Evolutionary conservation across 2,888 invertebrate species (phyloP).

Genomic region (Phasia obesa): DNA sequence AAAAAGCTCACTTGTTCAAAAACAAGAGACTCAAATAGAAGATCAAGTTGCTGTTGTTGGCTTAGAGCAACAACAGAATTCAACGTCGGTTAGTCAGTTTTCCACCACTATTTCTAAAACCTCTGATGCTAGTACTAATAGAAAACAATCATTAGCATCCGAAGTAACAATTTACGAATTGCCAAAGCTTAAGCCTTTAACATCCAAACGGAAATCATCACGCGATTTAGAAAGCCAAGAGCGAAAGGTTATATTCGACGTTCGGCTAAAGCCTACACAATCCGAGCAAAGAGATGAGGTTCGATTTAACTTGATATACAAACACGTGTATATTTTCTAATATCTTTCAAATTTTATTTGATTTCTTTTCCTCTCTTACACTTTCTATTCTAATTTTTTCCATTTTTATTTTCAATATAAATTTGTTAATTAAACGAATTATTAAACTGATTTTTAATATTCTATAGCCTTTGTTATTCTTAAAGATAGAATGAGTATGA

Average conservation of each 20-base stretch:
- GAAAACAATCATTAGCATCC: slow-evolving; percentile 26
- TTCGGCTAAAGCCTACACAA: slow-evolving; percentile 79
- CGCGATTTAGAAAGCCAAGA: slow-evolving; percentile 78
- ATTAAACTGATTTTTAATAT: too few relatives aligned
- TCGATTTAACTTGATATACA: slow-evolving; percentile 68
- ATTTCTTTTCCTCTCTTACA: background rate
- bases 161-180: slow-evolving; percentile 61
- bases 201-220: slow-evolving; percentile 45
- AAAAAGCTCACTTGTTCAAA: slow-evolving; percentile 30
- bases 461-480: too few relatives aligned
- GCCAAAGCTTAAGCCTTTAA: slow-evolving; percentile 68
- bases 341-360: background rate
- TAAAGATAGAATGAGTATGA: too few relatives aligned
- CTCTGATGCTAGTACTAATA: slow-evolving; percentile 21
- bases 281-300: slow-evolving; percentile 74
- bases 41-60: slow-evolving; percentile 27
- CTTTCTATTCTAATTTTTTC: background rate
- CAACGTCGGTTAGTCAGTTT: slow-evolving; percentile 48
- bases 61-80: slow-evolving; percentile 29
- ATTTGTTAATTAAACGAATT: too few relatives aligned
- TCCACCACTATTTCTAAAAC: background rate
- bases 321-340: background rate
- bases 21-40: slow-evolving; percentile 22
- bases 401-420: background rate
- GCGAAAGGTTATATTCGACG: slow-evolving; percentile 83